Evolutionary conservation across 2,888 invertebrate species (phyloP), one percentile per base, ranked within the genome.

Genomic region (Lymantria dispar): DNA sequence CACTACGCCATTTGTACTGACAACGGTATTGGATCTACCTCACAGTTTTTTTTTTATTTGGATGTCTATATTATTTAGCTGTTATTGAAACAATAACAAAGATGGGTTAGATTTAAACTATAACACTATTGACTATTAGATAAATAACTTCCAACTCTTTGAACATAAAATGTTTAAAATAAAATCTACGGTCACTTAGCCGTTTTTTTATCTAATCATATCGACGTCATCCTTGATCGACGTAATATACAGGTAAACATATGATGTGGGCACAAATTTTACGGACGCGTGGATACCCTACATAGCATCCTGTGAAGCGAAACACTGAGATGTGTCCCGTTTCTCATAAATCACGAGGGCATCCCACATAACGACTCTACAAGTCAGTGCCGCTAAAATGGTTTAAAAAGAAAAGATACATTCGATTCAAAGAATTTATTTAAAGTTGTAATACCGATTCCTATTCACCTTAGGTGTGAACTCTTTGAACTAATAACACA

Each of bases 331-430:
- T 68, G 62, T 72, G 69, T 72, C 68, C 67, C 67, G 62, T 49
- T 63, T 52, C 63, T 65, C 75, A 72, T 78, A 75, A 78, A 76
- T 76, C 78, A 76, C 63, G 56, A 62, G 60, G 66, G 60, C 68
- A 62, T 62, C 57, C 64, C 62, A 58, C 58, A 62, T 70, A 70
- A 72, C 70, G 71, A 69, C 68, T 59, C 50, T 57, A 52, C 49
- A 50, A 58, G 52, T 55, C 50, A 31, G 51, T 51, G 52, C 47
- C 29, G 30, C 63, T 64, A 62, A 65, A 66, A 70, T 70, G 64
- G 46, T 48, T 13, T 22, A 7, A 22, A 22, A 22, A 3, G 5
- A 22, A 22, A 22, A 22, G 22, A 3, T 3, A 3, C 22, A 22
- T 22, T 22, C 5, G 22, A 22, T 22, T 22, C 2, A 22, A 22